A percentile compares a stretch with the other conserved stretches of the same genome.
These are phyloP conservation scores for Mesopsocus fuscifrons DNA, from an alignment of 2,888 invertebrate species.

Conservation along the genomic window DNA sequence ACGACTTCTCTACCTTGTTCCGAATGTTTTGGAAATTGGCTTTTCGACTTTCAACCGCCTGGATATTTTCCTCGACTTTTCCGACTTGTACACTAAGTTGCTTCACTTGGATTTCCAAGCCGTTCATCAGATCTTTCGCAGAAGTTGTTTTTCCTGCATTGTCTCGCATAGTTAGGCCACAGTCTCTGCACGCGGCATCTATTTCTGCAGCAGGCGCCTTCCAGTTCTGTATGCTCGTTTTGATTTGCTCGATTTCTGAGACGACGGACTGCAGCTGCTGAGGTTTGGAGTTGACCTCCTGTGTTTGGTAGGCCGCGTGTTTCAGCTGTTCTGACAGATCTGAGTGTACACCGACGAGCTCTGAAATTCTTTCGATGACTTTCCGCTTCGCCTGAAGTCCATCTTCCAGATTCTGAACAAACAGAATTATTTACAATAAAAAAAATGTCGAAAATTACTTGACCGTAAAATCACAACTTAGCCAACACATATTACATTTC, in stretches of 20 bases:
- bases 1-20: neutral
- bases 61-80: neutral
- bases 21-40: constrained; percentile 15
- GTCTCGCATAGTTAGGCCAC: constrained; percentile 20
- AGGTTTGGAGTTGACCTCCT: constrained; percentile 49
- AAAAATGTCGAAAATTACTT: neutral
- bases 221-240: constrained; percentile 47
- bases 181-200: constrained; percentile 24
- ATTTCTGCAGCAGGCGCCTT: constrained; percentile 45
- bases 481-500: too few relatives aligned
- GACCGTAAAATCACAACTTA: too few relatives aligned
- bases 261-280: constrained; percentile 49
- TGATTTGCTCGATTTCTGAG: constrained; percentile 44
- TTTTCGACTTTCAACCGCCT: constrained; percentile 23
- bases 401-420: constrained; percentile 37
- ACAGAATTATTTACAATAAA: constrained; percentile 6
- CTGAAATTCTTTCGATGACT: constrained; percentile 63
- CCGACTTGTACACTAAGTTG: neutral
- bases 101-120: neutral
- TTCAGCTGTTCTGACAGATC: constrained; percentile 60
- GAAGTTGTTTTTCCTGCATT: neutral
- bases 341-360: constrained; percentile 61
- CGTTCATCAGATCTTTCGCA: neutral
- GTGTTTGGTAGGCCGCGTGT: constrained; percentile 61
- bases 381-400: constrained; percentile 53